These are phyloP conservation scores for Siderastrea radians DNA, from an alignment of 92 coral and sea anemone genomes.

Conservation along the genomic window DNA sequence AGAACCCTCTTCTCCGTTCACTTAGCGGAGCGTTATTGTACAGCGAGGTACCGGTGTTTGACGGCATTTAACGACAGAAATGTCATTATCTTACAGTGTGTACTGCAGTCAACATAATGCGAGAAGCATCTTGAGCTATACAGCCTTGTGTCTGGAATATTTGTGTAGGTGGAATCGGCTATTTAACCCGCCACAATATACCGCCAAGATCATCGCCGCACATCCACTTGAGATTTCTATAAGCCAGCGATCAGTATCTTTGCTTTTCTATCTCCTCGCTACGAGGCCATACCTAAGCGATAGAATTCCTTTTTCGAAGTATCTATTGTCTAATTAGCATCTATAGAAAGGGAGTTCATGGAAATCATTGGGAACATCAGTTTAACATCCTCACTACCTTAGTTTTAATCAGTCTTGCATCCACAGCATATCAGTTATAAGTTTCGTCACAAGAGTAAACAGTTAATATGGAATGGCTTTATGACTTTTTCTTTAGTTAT, in stretches of 20 bases:
- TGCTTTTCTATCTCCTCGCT: neutral
- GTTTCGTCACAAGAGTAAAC: constrained; percentile 1
- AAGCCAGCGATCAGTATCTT: neutral
- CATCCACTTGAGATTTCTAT: neutral
- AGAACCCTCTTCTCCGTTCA: neutral
- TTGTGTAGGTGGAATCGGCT: constrained; percentile 44
- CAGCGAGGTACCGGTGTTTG: constrained; percentile 23
- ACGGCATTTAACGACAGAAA: constrained; percentile 37
- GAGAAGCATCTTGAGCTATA: constrained; percentile 22
- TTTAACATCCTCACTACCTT: neutral
- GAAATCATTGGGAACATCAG: neutral
- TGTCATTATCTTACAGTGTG: constrained; percentile 42
- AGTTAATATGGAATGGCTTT: neutral
- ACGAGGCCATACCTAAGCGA: neutral
- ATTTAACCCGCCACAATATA: neutral
- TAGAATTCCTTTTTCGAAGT: neutral
- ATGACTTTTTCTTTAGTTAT: neutral
- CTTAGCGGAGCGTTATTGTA: constrained; percentile 5
- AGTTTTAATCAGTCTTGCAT: neutral
- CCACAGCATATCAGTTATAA: neutral
- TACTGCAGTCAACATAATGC: constrained; percentile 60
- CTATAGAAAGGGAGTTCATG: neutral
- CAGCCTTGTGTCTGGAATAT: constrained; percentile 31
- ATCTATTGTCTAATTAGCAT: neutral
- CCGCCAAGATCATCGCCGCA: neutral